Percentiles rank a stretch among this genome's conserved stretches.
Evolutionary conservation across 2,888 invertebrate species (phyloP).

Genomic region (Zootermopsis nevadensis): DNA sequence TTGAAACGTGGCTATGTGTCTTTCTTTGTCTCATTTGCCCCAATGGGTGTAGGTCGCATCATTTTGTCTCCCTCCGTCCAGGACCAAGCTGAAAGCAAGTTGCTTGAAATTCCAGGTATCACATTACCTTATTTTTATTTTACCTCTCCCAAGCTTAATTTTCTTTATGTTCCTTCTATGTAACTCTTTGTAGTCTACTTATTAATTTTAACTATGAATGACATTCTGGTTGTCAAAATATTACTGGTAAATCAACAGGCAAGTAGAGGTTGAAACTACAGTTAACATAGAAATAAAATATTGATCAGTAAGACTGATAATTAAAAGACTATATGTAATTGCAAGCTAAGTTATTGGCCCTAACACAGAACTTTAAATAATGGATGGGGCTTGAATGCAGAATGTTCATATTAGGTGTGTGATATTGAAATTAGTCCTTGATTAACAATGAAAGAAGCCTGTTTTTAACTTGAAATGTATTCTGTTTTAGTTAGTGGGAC

Average conservation of each 20-base stretch:
- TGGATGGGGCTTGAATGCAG: too few species aligned
- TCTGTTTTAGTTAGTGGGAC: too few species aligned
- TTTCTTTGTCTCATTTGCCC: constrained; percentile 33
- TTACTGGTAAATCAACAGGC: neutral
- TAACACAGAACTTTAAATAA: too few species aligned
- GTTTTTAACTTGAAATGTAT: too few species aligned
- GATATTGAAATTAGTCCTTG: too few species aligned
- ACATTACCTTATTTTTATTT: constrained; percentile 19
- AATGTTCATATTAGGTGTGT: too few species aligned
- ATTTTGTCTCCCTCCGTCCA: constrained; percentile 34
- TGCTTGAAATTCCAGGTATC: constrained; percentile 37
- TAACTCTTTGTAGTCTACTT: neutral
- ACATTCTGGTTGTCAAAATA: neutral
- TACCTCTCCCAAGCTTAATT: neutral
- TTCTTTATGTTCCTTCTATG: neutral
- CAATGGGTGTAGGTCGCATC: constrained; percentile 41
- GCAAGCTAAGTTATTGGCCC: too few species aligned
- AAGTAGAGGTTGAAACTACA: neutral
- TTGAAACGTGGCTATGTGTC: constrained; percentile 35
- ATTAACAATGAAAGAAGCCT: too few species aligned
- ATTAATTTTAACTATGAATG: neutral
- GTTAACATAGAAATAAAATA: too few species aligned
- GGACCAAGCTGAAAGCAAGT: constrained; percentile 25
- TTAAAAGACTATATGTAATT: too few species aligned
- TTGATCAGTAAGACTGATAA: too few species aligned